These are phyloP conservation scores for Drosophila demipolita DNA, from an alignment of 2,888 invertebrate species.

Conservation along the genomic window DNA sequence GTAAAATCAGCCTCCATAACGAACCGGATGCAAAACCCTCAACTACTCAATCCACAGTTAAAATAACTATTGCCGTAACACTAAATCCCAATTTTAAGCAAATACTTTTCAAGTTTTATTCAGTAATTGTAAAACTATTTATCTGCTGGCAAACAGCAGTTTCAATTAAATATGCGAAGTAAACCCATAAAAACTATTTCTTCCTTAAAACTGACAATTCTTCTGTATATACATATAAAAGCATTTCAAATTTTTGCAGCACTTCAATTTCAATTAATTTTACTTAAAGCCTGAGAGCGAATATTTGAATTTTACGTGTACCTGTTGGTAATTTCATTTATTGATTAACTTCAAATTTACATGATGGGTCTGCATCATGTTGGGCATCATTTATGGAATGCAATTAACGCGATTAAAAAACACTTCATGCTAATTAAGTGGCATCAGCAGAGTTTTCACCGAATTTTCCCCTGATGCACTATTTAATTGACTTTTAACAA, in stretches of 20 bases:
- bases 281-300: slow-evolving; percentile 35
- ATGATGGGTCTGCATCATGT: slow-evolving; percentile 6
- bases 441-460: slow-evolving; percentile 22
- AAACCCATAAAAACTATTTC: not conserved
- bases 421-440: slow-evolving; percentile 67
- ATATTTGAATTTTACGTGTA: slow-evolving; percentile 26
- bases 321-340: slow-evolving; percentile 66
- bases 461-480: slow-evolving; percentile 21
- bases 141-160: not conserved
- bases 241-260: slow-evolving; percentile 11
- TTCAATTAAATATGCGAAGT: not conserved
- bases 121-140: not conserved
- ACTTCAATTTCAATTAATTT: slow-evolving; percentile 13
- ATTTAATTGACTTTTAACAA: slow-evolving; percentile 27
- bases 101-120: not conserved
- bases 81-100: not conserved
- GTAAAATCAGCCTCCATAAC: slow-evolving; percentile 13
- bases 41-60: not conserved
- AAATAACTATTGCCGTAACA: not conserved
- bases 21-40: slow-evolving; percentile 6
- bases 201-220: not conserved
- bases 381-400: slow-evolving; percentile 59
- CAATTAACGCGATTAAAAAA: slow-evolving; percentile 74
- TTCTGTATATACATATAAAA: not conserved
- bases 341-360: slow-evolving; percentile 51